phyloP scores from a whole-genome alignment of 1,140 invertebrate genomes.

The Scylla paramamosain region DNA sequence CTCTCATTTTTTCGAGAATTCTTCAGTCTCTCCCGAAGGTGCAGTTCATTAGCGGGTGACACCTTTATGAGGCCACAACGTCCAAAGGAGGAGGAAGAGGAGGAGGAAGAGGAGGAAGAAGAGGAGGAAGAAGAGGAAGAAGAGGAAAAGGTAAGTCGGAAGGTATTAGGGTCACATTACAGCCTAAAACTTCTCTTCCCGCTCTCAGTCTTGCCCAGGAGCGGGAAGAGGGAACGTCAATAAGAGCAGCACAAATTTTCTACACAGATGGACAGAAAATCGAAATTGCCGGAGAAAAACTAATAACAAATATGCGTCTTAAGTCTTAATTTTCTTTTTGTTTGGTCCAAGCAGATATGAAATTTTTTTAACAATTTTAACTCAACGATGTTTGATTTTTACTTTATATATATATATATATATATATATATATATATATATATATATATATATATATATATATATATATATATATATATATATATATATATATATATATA shows the following conservation, averaged over 20 bases:
- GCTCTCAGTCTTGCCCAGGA: not conserved
- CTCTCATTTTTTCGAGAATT: slow-evolving; percentile 23
- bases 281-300: not conserved
- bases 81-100: not conserved
- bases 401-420: no score
- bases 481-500: no score
- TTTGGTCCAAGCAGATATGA: no score
- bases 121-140: not conserved
- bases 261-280: not conserved
- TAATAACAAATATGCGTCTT: no score
- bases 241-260: not conserved
- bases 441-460: no score
- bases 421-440: no score
- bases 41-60: slow-evolving; percentile 18
- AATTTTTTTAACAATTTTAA: no score
- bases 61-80: not conserved
- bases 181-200: not conserved
- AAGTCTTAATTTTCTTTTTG: no score
- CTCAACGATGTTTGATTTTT: no score
- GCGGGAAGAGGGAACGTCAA: no score
- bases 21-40: slow-evolving; percentile 11
- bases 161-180: not conserved
- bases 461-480: no score
- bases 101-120: not conserved
- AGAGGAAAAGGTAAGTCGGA: not conserved